Evolutionary conservation across 92 coral and sea anemone species (phyloP), one percentile per base, ranked within the genome.

Genomic region (Parazoanthus darwini): DNA sequence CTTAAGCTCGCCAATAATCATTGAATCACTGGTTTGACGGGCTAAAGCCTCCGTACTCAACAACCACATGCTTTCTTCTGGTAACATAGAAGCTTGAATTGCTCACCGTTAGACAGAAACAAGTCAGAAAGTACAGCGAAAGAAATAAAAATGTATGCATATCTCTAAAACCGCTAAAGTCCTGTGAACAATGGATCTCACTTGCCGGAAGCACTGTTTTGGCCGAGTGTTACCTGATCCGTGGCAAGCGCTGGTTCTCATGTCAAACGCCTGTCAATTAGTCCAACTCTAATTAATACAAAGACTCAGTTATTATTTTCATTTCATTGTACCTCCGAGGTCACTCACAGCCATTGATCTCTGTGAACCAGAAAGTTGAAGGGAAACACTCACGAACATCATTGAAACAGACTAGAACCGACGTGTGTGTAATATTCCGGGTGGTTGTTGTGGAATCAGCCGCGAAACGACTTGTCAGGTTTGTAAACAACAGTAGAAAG

Each of bases 191-290:
- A 84, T 84, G 44, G 79, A 18, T 11, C 87, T 20, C 77, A 13
- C 67, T 71, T 68, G 50, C 87, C 87, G 87, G 87, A 84, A 84
- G 87, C 79, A n/a, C 56, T 79, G 26, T 83, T 82, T n/a, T 72
- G 44, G 8, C 44, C 44, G 68, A 38, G 78, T 84, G 87, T 71
- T 84, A 84, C 79, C 33, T 84, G 87, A 84, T 71, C 87, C 87
- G 87, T 84, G 63, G 79, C 82, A 46, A 50, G 70, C 87, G 42
- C 87, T 8, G 72, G 37, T 26, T 71, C 67, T 46, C 25, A 48
- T 84, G 87, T 84, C 87, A 84, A 84, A 72, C 87, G 87, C 78
- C 79, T 84, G 87, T 84, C 87, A 84, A 84, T 84, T 84, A 70
- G 79, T 16, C 16, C 79, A 46, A 51, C 44, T 71, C 78, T 84